Evolutionary conservation across 2,797 vertebrate species (phyloP).

Genomic region (Malurus splendens): DNA sequence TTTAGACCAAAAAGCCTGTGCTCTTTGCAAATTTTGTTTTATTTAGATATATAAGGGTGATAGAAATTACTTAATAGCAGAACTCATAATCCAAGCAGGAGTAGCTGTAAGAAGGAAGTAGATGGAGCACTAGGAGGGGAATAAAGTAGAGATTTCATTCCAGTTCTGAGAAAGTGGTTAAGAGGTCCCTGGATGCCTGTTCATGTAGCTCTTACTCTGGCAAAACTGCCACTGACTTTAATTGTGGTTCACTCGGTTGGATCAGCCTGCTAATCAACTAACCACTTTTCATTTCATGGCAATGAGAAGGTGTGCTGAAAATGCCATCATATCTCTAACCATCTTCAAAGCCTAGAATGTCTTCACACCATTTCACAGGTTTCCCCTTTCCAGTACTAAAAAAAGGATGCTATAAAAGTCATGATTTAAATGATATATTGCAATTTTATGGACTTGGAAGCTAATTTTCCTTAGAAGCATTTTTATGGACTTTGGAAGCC

Average conservation of each 20-base stretch:
- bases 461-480: slow-evolving; percentile 74
- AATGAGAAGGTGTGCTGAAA: slow-evolving; percentile 46
- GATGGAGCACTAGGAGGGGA: background rate
- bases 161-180: background rate
- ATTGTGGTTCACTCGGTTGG: background rate
- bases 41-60: background rate
- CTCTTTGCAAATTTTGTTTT: background rate
- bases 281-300: slow-evolving; percentile 57
- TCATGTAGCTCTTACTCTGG: background rate
- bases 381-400: slow-evolving; percentile 62
- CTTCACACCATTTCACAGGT: slow-evolving; percentile 70
- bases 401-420: slow-evolving; percentile 69
- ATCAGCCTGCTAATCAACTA: slow-evolving; percentile 42
- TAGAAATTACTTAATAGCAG: background rate
- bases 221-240: slow-evolving; percentile 31
- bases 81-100: background rate
- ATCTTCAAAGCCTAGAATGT: slow-evolving; percentile 68
- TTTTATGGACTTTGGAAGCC: slow-evolving; percentile 72
- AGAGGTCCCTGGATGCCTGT: background rate
- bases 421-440: slow-evolving; percentile 69
- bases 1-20: background rate
- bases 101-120: background rate
- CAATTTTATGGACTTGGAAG: slow-evolving; percentile 70
- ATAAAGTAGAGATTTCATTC: background rate
- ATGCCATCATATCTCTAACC: slow-evolving; percentile 54